phyloP scores from a whole-genome alignment of 2,797 vertebrate genomes.

The Arnoldichthys spilopterus region DNA sequence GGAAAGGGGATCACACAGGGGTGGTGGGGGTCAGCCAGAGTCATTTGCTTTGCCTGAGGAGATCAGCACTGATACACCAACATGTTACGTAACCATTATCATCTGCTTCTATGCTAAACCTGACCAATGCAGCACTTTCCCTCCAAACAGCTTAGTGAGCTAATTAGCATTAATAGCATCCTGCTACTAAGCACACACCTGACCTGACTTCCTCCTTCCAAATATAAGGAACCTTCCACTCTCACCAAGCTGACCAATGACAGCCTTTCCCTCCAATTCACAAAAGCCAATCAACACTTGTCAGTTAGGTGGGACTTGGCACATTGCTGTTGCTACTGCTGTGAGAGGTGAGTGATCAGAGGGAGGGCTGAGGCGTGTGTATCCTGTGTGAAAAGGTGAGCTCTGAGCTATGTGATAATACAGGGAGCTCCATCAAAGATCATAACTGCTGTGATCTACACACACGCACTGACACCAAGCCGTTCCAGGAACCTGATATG shows the following conservation, averaged over 20 bases:
- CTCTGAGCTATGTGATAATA: constrained; percentile 44
- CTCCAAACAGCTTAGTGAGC: neutral
- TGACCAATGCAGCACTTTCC: constrained; percentile 30
- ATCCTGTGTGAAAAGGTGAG: constrained; percentile 56
- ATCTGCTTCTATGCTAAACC: constrained; percentile 16
- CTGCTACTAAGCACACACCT: constrained; percentile 22
- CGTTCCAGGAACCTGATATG: neutral
- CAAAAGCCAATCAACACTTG: constrained; percentile 49
- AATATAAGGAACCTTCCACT: neutral
- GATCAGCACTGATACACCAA: constrained; percentile 18
- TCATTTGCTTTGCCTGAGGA: constrained; percentile 29
- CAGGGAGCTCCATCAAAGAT: constrained; percentile 41
- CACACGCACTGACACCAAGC: constrained; percentile 26
- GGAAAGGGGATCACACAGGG: constrained; percentile 63
- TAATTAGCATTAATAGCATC: neutral
- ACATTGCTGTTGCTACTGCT: constrained; percentile 10
- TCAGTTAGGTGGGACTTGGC: constrained; percentile 45
- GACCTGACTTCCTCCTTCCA: constrained; percentile 30
- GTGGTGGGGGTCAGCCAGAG: constrained; percentile 33
- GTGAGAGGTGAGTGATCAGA: constrained; percentile 30
- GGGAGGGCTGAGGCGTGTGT: constrained; percentile 33
- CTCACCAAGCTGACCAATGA: constrained; percentile 39
- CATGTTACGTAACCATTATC: constrained; percentile 13
- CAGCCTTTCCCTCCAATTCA: constrained; percentile 44
- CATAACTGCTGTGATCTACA: constrained; percentile 33